Percentiles rank a stretch among this genome's conserved stretches.
Evolutionary conservation across 2,113 vertebrate species (phyloP).

Genomic region (Vulpes ferrilata): DNA sequence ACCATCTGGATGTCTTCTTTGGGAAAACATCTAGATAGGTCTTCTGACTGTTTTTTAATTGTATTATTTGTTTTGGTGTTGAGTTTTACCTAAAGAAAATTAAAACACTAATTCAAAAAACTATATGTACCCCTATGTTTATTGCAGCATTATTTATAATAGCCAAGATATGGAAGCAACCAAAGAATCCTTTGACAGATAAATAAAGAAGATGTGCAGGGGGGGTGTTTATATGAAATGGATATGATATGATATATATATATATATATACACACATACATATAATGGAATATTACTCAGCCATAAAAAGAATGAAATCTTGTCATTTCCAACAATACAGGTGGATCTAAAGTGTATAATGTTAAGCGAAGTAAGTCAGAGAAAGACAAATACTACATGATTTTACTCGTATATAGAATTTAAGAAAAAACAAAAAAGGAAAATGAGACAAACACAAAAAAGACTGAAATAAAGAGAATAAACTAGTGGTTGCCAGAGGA

Average conservation of each 20-base stretch:
- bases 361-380: not conserved
- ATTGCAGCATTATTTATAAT: not conserved
- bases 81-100: not conserved
- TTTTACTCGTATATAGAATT: not conserved
- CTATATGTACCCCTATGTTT: not conserved
- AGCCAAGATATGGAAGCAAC: not conserved
- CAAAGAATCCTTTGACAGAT: not conserved
- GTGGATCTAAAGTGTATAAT: not conserved
- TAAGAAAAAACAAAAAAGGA: not conserved
- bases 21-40: not conserved
- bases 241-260: not conserved
- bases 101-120: not conserved
- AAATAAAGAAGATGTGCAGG: not conserved
- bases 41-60: not conserved
- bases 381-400: not conserved
- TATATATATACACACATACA: not conserved
- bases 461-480: not conserved
- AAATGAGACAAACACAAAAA: not conserved
- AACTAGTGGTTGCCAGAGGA: not conserved
- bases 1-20: not conserved
- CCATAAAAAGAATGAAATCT: not conserved
- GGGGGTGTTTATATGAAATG: not conserved
- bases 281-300: not conserved
- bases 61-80: not conserved
- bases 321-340: not conserved